These are phyloP conservation scores for Pipra filicauda DNA, from an alignment of 2,113 vertebrate genomes.

Conservation along the genomic window DNA sequence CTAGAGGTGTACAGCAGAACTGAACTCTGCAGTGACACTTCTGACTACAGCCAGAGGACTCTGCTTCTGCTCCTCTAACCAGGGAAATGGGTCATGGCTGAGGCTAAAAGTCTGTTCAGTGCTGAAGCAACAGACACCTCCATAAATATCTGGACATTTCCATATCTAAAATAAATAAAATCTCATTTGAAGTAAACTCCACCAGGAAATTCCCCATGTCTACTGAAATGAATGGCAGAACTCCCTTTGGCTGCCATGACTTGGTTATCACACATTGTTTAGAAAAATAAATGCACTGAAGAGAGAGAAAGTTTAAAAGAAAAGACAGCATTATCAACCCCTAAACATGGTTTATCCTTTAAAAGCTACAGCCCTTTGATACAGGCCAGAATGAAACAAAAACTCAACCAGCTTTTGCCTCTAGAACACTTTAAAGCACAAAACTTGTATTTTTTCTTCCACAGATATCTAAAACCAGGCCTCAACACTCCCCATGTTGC, in stretches of 20 bases:
- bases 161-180: background rate
- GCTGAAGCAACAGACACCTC: background rate
- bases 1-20: rapidly evolving
- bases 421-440: background rate
- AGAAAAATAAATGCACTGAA: background rate
- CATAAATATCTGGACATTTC: background rate
- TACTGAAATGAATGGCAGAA: background rate
- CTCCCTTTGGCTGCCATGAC: background rate
- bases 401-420: background rate
- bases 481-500: background rate
- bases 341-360: background rate
- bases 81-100: background rate
- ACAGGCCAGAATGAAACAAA: background rate
- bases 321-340: conserved; percentile 36
- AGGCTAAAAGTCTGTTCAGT: background rate
- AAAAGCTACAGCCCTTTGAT: background rate
- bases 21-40: background rate
- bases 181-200: background rate
- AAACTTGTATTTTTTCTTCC: conserved; percentile 7
- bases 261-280: background rate
- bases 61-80: background rate
- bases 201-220: background rate
- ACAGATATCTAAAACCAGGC: background rate
- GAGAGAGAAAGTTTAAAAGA: background rate
- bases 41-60: background rate